A percentile compares a stretch with the other conserved stretches of the same genome.
These are phyloP conservation scores for Andricus curvator DNA, from an alignment of 2,888 invertebrate genomes.

Conservation along the genomic window DNA sequence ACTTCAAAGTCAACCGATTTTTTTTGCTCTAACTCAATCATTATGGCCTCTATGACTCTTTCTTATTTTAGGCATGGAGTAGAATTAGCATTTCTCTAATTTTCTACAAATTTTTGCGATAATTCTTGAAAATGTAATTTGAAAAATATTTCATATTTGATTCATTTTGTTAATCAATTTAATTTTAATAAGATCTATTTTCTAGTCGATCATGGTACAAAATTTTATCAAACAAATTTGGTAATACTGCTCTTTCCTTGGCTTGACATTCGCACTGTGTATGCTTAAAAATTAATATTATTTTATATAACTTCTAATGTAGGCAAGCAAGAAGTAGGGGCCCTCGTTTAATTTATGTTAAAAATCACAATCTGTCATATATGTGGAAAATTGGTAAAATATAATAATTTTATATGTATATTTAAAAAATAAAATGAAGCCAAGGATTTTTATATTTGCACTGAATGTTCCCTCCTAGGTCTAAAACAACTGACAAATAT, in stretches of 20 bases:
- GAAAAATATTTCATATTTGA: neutral
- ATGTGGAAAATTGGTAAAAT: neutral
- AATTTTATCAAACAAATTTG: neutral
- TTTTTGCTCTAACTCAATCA: neutral
- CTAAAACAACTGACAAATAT: constrained; percentile 8
- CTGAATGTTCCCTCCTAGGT: neutral
- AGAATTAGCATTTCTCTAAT: constrained; percentile 14
- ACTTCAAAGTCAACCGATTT: neutral
- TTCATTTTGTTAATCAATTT: neutral
- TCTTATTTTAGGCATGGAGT: constrained; percentile 25
- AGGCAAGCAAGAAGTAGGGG: constrained; percentile 38
- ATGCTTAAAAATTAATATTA: constrained; percentile 19
- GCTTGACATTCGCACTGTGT: constrained; percentile 25
- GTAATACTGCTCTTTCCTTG: constrained; percentile 20
- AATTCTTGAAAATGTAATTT: neutral
- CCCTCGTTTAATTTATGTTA: neutral
- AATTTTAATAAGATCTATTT: neutral
- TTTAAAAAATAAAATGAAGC: neutral
- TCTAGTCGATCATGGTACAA: neutral
- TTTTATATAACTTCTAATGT: neutral
- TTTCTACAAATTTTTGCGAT: neutral
- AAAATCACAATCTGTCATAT: neutral
- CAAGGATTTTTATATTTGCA: constrained; percentile 29
- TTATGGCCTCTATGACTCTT: constrained; percentile 3
- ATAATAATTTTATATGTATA: too few relatives aligned